phyloP scores from a whole-genome alignment of 2,113 vertebrate genomes.

The Dromaius novaehollandiae region DNA sequence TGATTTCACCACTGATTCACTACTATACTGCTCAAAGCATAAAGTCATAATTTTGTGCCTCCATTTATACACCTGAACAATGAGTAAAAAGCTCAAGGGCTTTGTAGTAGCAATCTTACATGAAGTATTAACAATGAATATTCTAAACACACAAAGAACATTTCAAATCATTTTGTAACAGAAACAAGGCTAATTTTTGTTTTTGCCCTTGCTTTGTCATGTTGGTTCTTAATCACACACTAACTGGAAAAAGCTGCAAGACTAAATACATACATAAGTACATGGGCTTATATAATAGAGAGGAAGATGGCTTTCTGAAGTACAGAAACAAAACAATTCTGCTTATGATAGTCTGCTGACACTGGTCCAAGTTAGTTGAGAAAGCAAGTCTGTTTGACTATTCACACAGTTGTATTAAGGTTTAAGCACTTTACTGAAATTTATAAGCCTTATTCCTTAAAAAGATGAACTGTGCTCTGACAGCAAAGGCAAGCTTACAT shows the following conservation, averaged over 20 bases:
- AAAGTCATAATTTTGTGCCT: not conserved
- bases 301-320: not conserved
- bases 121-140: not conserved
- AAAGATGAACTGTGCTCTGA: not conserved
- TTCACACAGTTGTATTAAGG: not conserved
- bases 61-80: not conserved
- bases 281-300: not conserved
- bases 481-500: not conserved
- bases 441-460: not conserved
- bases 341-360: not conserved
- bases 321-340: not conserved
- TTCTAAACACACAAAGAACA: not conserved
- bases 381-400: not conserved
- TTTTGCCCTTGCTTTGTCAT: not conserved
- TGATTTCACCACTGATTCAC: not conserved
- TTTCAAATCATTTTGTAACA: not conserved
- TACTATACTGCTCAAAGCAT: not conserved
- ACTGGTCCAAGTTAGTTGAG: not conserved
- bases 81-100: not conserved
- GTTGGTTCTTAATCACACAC: not conserved
- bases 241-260: not conserved
- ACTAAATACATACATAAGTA: not conserved
- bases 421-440: not conserved
- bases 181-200: not conserved
- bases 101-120: not conserved